phyloP scores from a whole-genome alignment of 2,797 vertebrate genomes.

The Sebastes hubbsi region DNA sequence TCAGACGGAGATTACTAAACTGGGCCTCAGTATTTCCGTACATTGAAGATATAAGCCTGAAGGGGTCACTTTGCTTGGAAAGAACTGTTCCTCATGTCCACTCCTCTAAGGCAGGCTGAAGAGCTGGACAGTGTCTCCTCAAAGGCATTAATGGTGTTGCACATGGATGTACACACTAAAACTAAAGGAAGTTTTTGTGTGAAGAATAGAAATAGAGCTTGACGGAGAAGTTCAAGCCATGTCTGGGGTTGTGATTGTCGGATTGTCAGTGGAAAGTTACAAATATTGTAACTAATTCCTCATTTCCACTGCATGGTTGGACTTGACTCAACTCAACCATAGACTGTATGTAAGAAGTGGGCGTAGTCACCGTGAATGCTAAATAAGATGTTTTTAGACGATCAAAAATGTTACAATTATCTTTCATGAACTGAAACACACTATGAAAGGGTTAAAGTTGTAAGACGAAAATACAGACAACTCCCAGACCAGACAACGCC shows the following conservation, averaged over 20 bases:
- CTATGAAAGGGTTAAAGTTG: no score
- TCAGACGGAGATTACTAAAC: slow-evolving; percentile 10
- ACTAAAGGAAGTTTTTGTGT: not conserved
- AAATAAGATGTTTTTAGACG: no score
- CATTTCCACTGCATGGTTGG: not conserved
- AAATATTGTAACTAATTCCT: not conserved
- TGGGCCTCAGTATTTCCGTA: slow-evolving; percentile 35
- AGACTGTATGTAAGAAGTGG: no score
- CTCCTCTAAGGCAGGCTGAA: not conserved
- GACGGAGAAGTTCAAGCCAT: not conserved
- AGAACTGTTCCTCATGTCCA: not conserved
- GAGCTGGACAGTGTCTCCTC: not conserved
- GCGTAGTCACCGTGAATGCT: no score
- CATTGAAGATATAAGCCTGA: not conserved
- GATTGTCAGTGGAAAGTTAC: no score
- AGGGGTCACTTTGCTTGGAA: not conserved
- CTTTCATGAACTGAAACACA: no score
- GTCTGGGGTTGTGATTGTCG: no score
- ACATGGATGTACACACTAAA: not conserved
- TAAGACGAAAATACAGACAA: no score
- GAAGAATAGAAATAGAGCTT: not conserved
- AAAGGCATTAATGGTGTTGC: not conserved
- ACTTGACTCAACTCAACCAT: no score
- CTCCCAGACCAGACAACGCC: fast-evolving
- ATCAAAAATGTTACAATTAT: no score